These are phyloP conservation scores for Lepidochitona cinerea DNA, from an alignment of 2,888 invertebrate species.

Conservation along the genomic window DNA sequence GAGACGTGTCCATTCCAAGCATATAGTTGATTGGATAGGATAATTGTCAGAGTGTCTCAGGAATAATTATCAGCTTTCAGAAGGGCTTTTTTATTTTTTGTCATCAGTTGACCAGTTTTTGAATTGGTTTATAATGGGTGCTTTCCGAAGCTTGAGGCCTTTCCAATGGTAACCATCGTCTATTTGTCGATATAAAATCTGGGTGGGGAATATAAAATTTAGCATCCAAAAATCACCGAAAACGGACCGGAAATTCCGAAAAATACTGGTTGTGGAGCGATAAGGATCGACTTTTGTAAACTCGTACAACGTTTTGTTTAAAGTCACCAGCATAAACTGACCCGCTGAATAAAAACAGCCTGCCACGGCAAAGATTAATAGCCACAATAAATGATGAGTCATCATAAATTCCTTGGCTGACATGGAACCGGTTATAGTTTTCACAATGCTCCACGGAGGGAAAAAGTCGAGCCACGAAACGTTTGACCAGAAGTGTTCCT, in stretches of 20 bases:
- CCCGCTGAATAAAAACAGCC: neutral
- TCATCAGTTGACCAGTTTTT: too few relatives aligned
- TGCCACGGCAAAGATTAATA: conserved; percentile 33
- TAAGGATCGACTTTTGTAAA: conserved; percentile 37
- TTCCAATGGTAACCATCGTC: conserved; percentile 48
- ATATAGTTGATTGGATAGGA: too few relatives aligned
- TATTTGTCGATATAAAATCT: conserved; percentile 45
- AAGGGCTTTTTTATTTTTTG: too few relatives aligned
- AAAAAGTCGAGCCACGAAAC: neutral
- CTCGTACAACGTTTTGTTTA: conserved; percentile 46
- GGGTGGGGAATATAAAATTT: conserved; percentile 52
- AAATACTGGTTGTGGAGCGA: conserved; percentile 30
- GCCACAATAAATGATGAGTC: conserved; percentile 20
- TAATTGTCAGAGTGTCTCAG: too few relatives aligned
- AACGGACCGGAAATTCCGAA: conserved; percentile 44
- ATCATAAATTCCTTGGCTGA: neutral
- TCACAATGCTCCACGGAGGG: neutral
- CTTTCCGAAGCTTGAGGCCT: conserved; percentile 39
- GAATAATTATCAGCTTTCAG: too few relatives aligned
- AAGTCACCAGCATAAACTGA: conserved; percentile 30
- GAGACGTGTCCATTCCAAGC: too few relatives aligned
- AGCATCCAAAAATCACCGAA: conserved; percentile 54
- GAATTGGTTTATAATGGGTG: too few relatives aligned
- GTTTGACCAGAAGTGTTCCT: neutral
- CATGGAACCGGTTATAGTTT: neutral